Base-by-base conservation (phyloP, 2,113 vertebrate genomes). In the Tinamus guttatus region DNA sequence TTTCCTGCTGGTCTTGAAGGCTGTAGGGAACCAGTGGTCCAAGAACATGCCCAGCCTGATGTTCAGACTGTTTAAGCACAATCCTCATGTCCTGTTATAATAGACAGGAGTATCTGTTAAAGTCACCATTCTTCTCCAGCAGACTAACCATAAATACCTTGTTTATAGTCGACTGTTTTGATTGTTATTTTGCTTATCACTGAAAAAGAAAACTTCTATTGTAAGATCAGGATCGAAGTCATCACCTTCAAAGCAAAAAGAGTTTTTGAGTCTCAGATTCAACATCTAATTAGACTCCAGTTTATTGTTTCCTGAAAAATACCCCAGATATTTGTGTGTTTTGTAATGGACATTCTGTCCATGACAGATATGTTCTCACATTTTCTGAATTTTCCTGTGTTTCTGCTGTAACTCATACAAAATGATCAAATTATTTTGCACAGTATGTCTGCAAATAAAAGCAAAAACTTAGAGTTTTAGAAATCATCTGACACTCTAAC, bases 401-500 rank as follows among this genome's bases (percentile, higher is more conserved):
- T 90, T 90, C 67, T 93, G 36, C 43, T 81, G 52, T 24, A 76
- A 60, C 38, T 6, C 38, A 3, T 79, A 14, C 47, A 49, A 92
- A 93, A 91, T 2, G 0, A 85, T 73, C 38, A 65, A 75, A 20
- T 73, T 68, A 52, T 34, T 87, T 89, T 89, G 40, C 54, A 87
- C 81, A 89, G 71, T 18, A 6, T 47, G 40, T 38, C 58, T 65
- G 95, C 93, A 95, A 92, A 95, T 79, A 94, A 92, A 95, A 90
- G 52, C 34, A 90, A 94, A 94, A 92, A 2, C 65, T 87, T 81
- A 93, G 38, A 6, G 10, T 87, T 94, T 81, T 76, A 68, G 56
- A 95, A 89, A 93, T 93, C 84, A 96, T 93, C 95, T 96, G 89
- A 93, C 84, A 64, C 84, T 81, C 79, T 71, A 87, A 47, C 62